These are phyloP conservation scores for Hippopotamus amphibius DNA, from an alignment of 2,113 vertebrate genomes.

Conservation along the genomic window DNA sequence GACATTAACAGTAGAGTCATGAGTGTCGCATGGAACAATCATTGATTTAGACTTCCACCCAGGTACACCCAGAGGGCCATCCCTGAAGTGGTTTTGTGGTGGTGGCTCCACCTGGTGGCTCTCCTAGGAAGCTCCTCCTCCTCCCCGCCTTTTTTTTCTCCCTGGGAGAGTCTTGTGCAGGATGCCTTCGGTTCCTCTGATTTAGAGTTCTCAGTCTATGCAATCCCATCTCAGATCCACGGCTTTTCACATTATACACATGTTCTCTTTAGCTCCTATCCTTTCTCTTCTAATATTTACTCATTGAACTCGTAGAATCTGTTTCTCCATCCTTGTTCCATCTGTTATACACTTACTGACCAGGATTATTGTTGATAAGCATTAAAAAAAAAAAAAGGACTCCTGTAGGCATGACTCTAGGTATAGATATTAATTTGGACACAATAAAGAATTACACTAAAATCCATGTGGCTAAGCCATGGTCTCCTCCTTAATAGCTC, in stretches of 20 bases:
- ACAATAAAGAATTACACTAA: conserved; percentile 32
- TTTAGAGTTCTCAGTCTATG: neutral
- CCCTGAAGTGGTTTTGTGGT: conserved; percentile 53
- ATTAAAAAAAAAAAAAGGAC: neutral
- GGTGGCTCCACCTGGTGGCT: conserved; percentile 77
- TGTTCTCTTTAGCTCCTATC: neutral
- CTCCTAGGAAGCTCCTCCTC: conserved; percentile 46
- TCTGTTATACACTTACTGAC: neutral
- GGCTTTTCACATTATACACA: neutral
- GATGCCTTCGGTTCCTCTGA: conserved; percentile 37
- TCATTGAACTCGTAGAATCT: conserved; percentile 17
- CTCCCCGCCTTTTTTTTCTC: neutral
- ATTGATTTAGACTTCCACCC: neutral
- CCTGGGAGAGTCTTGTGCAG: neutral
- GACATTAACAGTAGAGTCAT: neutral
- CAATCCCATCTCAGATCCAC: neutral
- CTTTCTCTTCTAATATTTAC: conserved; percentile 6
- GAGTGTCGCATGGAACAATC: neutral
- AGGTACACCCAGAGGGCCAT: neutral
- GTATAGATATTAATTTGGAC: conserved; percentile 52
- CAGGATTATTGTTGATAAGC: conserved; percentile 29
- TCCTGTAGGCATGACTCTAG: neutral
- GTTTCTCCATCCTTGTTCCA: conserved; percentile 38
- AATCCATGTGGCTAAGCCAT: conserved; percentile 11
- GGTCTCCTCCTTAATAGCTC: conserved; percentile 36